A percentile compares a stretch with the other conserved stretches of the same genome.
These are phyloP conservation scores for Oegoconia quadripuncta DNA, from an alignment of 2,888 invertebrate genomes.

Conservation along the genomic window DNA sequence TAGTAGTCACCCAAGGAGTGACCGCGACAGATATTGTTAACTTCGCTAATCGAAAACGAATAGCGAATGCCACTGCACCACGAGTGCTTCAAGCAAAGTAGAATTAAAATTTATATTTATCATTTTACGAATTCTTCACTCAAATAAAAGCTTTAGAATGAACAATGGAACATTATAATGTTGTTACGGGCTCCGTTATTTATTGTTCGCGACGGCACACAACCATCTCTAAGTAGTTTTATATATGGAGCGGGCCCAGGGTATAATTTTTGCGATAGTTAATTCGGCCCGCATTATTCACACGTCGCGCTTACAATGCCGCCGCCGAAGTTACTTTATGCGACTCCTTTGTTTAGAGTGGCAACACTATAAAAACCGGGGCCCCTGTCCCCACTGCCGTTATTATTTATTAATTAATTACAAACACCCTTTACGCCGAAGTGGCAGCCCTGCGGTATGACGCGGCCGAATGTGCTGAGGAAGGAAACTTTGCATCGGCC, in stretches of 20 bases:
- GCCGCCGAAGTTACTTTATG: slow-evolving; percentile 10
- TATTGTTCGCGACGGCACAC: no score
- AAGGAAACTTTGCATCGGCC: background rate
- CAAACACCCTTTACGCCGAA: slow-evolving; percentile 21
- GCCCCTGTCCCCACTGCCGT: slow-evolving; percentile 33
- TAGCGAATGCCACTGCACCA: no score
- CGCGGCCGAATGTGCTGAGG: slow-evolving; percentile 1
- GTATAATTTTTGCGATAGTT: slow-evolving; percentile 24
- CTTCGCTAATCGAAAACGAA: no score
- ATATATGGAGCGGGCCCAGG: background rate
- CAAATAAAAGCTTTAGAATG: no score
- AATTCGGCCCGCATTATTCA: slow-evolving; percentile 26
- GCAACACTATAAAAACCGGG: slow-evolving; percentile 33
- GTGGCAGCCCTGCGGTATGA: slow-evolving; percentile 2
- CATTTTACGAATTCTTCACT: no score
- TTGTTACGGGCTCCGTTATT: no score
- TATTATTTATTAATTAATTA: slow-evolving; percentile 45
- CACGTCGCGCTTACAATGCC: slow-evolving; percentile 28
- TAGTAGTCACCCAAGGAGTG: no score
- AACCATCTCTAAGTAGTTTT: no score
- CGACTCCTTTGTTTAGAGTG: slow-evolving; percentile 28
- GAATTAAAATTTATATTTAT: no score
- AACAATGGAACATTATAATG: no score
- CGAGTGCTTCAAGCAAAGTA: no score
- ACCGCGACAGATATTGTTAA: no score